phyloP scores from a whole-genome alignment of 2,797 vertebrate species.

The Nyctibius grandis region DNA sequence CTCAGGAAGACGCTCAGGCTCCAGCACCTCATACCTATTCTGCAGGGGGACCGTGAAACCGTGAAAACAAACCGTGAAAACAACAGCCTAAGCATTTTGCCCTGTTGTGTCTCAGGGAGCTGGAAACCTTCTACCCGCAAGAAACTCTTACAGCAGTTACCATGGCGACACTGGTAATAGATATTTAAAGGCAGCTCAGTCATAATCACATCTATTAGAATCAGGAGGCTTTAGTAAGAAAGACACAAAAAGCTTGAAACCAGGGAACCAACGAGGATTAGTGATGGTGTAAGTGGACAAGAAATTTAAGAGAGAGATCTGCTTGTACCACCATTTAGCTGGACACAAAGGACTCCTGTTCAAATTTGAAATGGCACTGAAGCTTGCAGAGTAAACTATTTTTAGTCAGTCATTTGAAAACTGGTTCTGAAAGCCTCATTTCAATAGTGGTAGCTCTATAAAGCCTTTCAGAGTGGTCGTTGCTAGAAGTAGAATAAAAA shows the following conservation, averaged over 20 bases:
- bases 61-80: neutral
- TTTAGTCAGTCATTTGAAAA: neutral
- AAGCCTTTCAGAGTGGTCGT: neutral
- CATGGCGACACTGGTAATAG: conserved; percentile 57
- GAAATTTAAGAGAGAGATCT: neutral
- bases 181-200: conserved; percentile 53
- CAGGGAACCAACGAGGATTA: neutral
- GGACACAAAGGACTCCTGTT: neutral
- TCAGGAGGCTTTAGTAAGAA: neutral
- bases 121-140: conserved; percentile 6
- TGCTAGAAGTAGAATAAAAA: neutral
- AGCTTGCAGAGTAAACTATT: neutral
- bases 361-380: neutral
- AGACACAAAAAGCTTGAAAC: neutral
- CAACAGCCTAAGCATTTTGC: conserved; percentile 12
- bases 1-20: too few relatives aligned
- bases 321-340: neutral
- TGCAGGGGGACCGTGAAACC: too few relatives aligned
- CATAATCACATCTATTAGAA: conserved; percentile 46
- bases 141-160: conserved; percentile 46
- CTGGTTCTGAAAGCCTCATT: neutral
- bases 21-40: too few relatives aligned
- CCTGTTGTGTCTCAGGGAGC: conserved; percentile 1
- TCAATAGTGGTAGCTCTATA: neutral
- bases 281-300: neutral